Conservation (phyloP, 2,888 invertebrate genomes). For the Xylophagus ater region DNA sequence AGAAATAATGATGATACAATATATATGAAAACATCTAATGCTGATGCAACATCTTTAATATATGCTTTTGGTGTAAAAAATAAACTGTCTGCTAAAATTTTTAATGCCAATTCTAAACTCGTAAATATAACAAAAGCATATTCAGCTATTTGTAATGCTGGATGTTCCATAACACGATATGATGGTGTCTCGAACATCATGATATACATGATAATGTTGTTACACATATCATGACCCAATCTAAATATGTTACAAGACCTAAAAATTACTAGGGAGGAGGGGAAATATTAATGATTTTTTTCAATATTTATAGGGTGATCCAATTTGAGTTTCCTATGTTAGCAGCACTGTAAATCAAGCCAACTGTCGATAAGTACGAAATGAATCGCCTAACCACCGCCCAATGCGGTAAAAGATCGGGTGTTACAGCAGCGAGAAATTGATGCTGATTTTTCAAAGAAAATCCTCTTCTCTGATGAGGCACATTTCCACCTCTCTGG, state of each 20-base stretch:
- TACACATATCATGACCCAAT: constrained; percentile 99
- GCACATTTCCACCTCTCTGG: too few species aligned
- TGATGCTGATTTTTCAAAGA: too few species aligned
- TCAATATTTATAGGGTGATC: too few species aligned
- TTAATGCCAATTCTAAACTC: constrained; percentile 91
- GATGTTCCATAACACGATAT: constrained; percentile 86
- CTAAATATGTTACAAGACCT: constrained; percentile 94
- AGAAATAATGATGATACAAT: constrained; percentile 91
- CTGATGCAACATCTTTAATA: constrained; percentile 93
- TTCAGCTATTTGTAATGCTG: constrained; percentile 88
- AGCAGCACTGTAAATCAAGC: too few species aligned
- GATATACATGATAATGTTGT: constrained; percentile 95
- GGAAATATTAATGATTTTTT: neutral
- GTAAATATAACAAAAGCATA: constrained; percentile 97
- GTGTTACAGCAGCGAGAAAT: too few species aligned
- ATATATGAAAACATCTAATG: constrained; percentile 95
- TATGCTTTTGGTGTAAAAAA: constrained; percentile 99
- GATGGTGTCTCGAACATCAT: constrained; percentile 97
- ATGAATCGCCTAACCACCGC: too few species aligned
- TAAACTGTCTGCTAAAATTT: constrained; percentile 93
- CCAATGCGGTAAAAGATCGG: too few species aligned
- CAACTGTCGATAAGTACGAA: too few species aligned
- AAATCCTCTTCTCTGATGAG: too few species aligned
- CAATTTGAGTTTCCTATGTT: too few species aligned
- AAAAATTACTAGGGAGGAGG: constrained; percentile 64